Base-by-base conservation (phyloP, 2,113 vertebrate species). In the Garra rufa region DNA sequence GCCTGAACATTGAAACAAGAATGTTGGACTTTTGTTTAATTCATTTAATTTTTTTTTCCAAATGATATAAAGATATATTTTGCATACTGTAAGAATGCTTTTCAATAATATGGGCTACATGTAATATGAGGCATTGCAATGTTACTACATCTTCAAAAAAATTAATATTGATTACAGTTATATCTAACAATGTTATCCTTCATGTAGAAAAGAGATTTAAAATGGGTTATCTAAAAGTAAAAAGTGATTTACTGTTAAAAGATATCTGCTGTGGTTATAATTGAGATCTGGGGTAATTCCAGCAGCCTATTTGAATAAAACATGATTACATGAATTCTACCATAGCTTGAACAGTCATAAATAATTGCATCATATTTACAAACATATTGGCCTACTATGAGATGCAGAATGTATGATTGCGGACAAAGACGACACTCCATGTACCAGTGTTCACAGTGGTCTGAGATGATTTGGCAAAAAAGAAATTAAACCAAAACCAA, bases 381-480 rank as follows among this genome's bases (percentile, higher is more conserved):
- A 67, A 70, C 30, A 70, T 76, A 59, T 46, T 46, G 57, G 74
- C 34, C 83, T 85, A 78, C 52, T 61, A 34, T 76, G 50, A 76
- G n/a, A 74, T 73, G 34, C 59, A 76, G 7, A 84, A 57, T 84
- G 69, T 83, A 48, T 77, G 76, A 50, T 41, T 52, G 41, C 44
- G 75, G 28, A 76, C 63, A 69, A 78, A 81, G 61, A 80, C 83
- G 63, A 79, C 69, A 84, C 63, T 77, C 61, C 44, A 63, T 75
- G 84, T 81, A 81, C 81, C 76, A 69, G 92, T 92, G 92, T 91
- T 92, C 90, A 91, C 89, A 91, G 92, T 92, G 92, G 67, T 92
- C 87, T 71, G 88, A 91, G 90, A 91, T 93, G 92, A 93, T 87
- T 26, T 82, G 80, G 90, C 83, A 91, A 82, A 91, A 52, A 87